phyloP scores from a whole-genome alignment of 2,797 vertebrate genomes.

The Allobates femoralis region DNA sequence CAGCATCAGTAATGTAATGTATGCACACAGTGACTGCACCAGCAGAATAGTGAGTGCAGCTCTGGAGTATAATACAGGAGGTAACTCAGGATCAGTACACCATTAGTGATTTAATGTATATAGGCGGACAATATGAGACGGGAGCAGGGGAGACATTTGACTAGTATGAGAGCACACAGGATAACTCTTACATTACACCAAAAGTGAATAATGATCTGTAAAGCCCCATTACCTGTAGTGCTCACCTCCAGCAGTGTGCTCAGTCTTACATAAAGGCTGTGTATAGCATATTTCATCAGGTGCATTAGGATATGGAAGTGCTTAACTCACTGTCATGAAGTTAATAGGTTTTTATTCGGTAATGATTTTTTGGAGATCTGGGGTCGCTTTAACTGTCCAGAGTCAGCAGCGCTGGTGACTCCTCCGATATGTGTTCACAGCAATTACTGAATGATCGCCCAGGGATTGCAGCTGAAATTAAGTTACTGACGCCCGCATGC shows the following conservation, averaged over 20 bases:
- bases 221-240: neutral
- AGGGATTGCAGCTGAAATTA: conserved; percentile 27
- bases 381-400: neutral
- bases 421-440: conserved; percentile 16
- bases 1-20: too few species aligned
- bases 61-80: too few species aligned
- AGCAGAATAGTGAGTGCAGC: too few species aligned
- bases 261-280: neutral
- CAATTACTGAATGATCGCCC: conserved; percentile 39
- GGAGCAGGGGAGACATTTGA: neutral
- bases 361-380: conserved; percentile 22
- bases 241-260: neutral
- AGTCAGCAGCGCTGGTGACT: neutral
- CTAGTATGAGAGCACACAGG: neutral
- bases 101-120: too few species aligned
- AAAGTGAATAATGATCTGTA: neutral
- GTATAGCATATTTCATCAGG: neutral
- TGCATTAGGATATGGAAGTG: neutral
- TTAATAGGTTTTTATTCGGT: conserved; percentile 20
- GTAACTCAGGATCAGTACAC: too few species aligned
- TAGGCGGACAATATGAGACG: neutral
- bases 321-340: neutral
- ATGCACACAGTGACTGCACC: too few species aligned
- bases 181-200: neutral
- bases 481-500: conserved; percentile 19